Base-by-base conservation (phyloP, 2,888 invertebrate species). In the Erannis defoliaria region DNA sequence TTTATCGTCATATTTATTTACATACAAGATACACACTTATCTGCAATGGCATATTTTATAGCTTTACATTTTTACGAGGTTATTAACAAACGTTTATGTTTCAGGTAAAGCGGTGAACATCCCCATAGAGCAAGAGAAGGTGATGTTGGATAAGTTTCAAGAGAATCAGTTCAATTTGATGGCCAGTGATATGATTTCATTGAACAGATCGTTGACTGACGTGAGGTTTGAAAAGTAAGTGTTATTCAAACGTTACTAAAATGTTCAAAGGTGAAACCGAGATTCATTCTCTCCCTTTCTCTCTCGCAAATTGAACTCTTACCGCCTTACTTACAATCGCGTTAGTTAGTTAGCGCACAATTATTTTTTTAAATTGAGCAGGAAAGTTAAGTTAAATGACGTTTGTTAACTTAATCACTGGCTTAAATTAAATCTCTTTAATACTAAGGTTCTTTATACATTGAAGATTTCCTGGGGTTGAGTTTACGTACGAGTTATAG, bases 101-200 rank as follows among this genome's bases (percentile, higher is more conserved):
- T 48, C 78, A 94, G 94, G 94, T 72, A 95, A 95, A 82, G 96
- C 98, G n/a, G 99, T 99, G 16, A 95, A 96, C 77, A 97, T 99
- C 80, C 97, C 98, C 18, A 91, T 96, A 19, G 97, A 97, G 55
- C 96, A 97, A 84, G 97, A 98, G 82, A 96, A 96, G 61, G 88
- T 97, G 58, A 97, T 98, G 95, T 96, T 98, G 89, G 98, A 99
- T 78, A 97, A 98, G 85, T 99, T 99, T 90, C 98, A 98, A 87
- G 95, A 99, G 81, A 99, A 99, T 93, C 99, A 99, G 94, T 99
- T 99, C 93, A 99, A 99, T 93, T 94, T 99, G 74, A 93, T 99
- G 86, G 99, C 99, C 71, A 99, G 98, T 86, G 99, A 99, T 88
- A 97, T 98, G 96, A 99, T 99, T 80, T 98, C 99, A 66, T 89